phyloP scores from a whole-genome alignment of 2,797 vertebrate species.

The Cyclopterus lumpus region DNA sequence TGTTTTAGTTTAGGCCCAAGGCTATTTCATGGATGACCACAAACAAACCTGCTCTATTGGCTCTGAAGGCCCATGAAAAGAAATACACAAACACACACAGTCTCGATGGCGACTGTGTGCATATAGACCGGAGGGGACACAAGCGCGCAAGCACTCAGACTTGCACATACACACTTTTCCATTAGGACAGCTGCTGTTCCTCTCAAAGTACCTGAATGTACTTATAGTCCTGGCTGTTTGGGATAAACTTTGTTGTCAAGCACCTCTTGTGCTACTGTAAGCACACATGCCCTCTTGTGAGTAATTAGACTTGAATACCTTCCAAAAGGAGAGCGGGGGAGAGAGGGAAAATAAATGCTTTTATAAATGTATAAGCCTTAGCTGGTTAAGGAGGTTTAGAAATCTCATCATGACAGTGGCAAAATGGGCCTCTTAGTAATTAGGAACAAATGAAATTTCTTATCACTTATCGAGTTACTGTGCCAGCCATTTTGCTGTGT shows the following conservation, averaged over 20 bases:
- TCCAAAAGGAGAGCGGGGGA: conserved; percentile 59
- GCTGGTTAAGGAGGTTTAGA: conserved; percentile 79
- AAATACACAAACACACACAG: conserved; percentile 22
- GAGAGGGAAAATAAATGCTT: conserved; percentile 52
- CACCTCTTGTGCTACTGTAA: conserved; percentile 75
- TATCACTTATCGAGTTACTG: conserved; percentile 82
- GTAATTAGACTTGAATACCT: conserved; percentile 78
- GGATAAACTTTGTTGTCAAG: conserved; percentile 77
- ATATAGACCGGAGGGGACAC: conserved; percentile 1
- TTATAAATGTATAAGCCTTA: conserved; percentile 77
- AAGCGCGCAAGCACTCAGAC: conserved; percentile 9
- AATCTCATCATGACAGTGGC: conserved; percentile 78
- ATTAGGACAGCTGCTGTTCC: conserved; percentile 34
- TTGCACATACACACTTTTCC: conserved; percentile 13
- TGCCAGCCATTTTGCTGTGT: conserved; percentile 78
- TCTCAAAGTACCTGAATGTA: conserved; percentile 39
- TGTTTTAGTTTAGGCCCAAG: conserved; percentile 61
- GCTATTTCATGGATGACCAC: conserved; percentile 59
- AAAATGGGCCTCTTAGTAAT: conserved; percentile 83
- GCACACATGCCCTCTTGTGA: conserved; percentile 76
- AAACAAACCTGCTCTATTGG: conserved; percentile 50
- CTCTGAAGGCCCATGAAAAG: conserved; percentile 39
- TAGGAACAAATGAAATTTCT: conserved; percentile 86
- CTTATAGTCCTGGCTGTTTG: conserved; percentile 57
- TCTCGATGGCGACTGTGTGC: not conserved